phyloP scores from a whole-genome alignment of 2,797 vertebrate species.

The Microhierax caerulescens region DNA sequence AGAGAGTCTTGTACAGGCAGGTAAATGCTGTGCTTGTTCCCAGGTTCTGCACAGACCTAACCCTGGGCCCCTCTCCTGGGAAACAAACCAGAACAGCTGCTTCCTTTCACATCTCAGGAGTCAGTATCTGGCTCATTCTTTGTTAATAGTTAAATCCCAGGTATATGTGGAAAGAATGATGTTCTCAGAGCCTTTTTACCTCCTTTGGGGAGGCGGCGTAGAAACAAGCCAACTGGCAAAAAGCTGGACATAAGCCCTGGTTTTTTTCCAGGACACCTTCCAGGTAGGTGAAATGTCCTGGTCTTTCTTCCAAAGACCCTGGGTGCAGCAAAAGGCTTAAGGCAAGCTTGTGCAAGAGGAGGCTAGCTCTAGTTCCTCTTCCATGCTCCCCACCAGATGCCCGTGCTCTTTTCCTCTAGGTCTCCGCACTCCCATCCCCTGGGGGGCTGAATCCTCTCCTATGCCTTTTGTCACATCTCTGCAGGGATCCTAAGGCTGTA shows the following conservation, averaged over 20 bases:
- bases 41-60: not conserved
- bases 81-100: not conserved
- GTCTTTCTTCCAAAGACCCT: not conserved
- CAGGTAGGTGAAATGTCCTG: not conserved
- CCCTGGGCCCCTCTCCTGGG: not conserved
- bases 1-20: not conserved
- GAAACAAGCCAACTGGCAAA: not conserved
- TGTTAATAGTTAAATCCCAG: not conserved
- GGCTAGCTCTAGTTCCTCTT: not conserved
- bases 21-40: not conserved
- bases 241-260: not conserved
- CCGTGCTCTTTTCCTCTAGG: not conserved
- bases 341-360: not conserved
- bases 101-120: not conserved
- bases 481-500: not conserved
- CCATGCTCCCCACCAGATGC: not conserved
- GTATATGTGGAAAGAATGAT: fast-evolving
- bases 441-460: not conserved
- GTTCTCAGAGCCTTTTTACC: not conserved
- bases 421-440: fast-evolving
- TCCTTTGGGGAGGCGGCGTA: not conserved
- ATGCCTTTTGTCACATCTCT: not conserved
- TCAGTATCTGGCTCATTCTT: not conserved
- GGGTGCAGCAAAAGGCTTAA: not conserved
- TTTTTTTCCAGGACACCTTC: not conserved